Conservation (phyloP, 2,113 vertebrate species). For the Aix galericulata region DNA sequence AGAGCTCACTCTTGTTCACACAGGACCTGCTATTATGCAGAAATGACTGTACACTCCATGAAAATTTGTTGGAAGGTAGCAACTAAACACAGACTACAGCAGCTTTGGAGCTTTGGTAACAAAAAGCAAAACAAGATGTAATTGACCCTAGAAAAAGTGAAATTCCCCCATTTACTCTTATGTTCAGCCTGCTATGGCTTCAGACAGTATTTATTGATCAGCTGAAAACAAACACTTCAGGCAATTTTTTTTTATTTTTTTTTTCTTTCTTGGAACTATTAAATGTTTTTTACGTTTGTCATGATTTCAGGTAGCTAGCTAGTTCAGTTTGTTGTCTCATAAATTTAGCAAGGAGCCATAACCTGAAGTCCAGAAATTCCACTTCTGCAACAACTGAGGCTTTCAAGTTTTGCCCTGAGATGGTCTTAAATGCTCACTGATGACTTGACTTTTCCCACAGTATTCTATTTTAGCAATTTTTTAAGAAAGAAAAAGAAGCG, state of each 20-base stretch:
- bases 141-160: not conserved
- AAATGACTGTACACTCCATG: not conserved
- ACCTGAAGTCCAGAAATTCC: not conserved
- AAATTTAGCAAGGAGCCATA: not conserved
- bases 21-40: not conserved
- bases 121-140: not conserved
- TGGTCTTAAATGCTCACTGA: not conserved
- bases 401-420: not conserved
- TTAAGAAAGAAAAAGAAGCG: not conserved
- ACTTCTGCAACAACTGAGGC: not conserved
- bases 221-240: not conserved
- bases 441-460: slow-evolving; percentile 14
- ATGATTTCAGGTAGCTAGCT: not conserved
- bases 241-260: not conserved
- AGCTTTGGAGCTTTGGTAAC: not conserved
- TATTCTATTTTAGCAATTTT: slow-evolving; percentile 21
- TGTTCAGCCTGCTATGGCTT: not conserved
- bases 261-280: not conserved
- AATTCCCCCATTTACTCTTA: not conserved
- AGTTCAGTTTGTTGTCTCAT: not conserved
- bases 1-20: not conserved
- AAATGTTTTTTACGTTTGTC: not conserved
- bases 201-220: not conserved
- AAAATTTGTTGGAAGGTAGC: not conserved
- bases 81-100: not conserved